Evolutionary conservation across 1,140 invertebrate species (phyloP).

Genomic region (Hetaerina americana): DNA sequence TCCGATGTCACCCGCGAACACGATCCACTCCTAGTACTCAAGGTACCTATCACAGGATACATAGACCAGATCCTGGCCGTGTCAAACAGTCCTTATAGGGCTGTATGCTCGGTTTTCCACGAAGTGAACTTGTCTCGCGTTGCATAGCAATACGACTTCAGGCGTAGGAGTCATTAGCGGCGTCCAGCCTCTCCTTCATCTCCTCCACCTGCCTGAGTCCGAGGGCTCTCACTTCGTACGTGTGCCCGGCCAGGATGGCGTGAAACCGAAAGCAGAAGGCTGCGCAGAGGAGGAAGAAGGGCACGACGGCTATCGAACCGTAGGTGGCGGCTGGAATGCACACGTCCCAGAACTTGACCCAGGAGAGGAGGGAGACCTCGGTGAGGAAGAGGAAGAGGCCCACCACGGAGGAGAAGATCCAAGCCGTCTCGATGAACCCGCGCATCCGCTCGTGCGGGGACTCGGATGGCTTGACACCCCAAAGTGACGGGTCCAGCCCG

Average conservation of each 20-base stretch:
- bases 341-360: constrained; percentile 77
- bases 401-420: constrained; percentile 86
- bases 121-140: no score
- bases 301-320: constrained; percentile 76
- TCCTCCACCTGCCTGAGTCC: background rate
- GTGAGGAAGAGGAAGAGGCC: constrained; percentile 53
- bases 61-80: no score
- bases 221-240: constrained; percentile 32
- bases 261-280: constrained; percentile 86
- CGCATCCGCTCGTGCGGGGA: constrained; percentile 63
- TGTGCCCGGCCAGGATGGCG: constrained; percentile 68
- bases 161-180: background rate
- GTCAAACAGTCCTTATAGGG: no score
- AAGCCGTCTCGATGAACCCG: constrained; percentile 82
- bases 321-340: constrained; percentile 65
- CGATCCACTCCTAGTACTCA: no score
- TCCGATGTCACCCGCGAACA: no score
- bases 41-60: no score
- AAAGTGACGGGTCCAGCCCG: background rate
- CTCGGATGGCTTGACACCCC: constrained; percentile 27
- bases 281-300: constrained; percentile 72
- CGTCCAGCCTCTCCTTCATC: background rate
- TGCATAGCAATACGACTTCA: no score
- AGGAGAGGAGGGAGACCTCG: constrained; percentile 71
- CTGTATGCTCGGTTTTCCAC: no score